Conservation (phyloP, 2,113 vertebrate genomes). For the Procavia capensis region DNA sequence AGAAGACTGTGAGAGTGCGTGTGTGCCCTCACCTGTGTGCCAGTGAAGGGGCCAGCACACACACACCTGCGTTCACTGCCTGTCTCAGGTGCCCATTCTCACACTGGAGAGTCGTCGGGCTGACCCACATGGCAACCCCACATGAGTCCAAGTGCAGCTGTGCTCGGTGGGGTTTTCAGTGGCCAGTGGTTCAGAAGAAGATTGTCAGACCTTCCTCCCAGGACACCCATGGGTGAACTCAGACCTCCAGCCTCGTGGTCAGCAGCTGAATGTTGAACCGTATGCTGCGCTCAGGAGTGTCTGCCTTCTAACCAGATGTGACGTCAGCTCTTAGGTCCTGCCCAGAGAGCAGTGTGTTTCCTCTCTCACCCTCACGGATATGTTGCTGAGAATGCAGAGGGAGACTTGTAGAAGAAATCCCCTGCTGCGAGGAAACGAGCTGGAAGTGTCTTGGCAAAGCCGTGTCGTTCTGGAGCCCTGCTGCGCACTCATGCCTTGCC, state of each 20-base stretch:
- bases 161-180: background rate
- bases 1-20: background rate
- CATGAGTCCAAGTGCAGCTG: background rate
- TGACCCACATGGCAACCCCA: background rate
- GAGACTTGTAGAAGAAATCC: fast-evolving
- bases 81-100: fast-evolving
- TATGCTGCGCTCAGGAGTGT: background rate
- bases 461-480: background rate
- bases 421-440: background rate
- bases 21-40: fast-evolving
- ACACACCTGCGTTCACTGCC: fast-evolving
- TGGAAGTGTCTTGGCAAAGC: background rate
- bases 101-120: background rate
- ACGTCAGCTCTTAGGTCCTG: background rate
- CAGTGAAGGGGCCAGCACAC: fast-evolving
- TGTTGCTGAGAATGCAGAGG: background rate
- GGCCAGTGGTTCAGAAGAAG: background rate
- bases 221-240: background rate
- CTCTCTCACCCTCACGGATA: fast-evolving
- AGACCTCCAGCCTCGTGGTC: too few relatives aligned
- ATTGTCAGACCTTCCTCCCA: background rate
- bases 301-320: background rate
- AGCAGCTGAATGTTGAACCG: background rate
- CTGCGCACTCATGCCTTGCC: conserved; percentile 49
- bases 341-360: background rate